Base-by-base conservation (phyloP, 2,888 invertebrate species). In the Chrysolina haemoptera region DNA sequence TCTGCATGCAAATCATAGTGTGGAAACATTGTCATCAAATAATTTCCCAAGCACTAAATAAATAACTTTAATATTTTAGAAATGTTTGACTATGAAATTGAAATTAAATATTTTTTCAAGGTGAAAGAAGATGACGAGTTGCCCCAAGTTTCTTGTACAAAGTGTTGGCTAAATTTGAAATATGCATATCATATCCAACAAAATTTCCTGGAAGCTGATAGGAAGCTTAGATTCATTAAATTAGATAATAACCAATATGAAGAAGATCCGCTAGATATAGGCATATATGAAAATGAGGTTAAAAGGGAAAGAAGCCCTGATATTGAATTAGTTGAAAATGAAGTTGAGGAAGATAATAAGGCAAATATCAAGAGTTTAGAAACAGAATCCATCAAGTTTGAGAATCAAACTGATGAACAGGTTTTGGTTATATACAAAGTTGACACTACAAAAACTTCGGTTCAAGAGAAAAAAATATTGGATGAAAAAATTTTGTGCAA, bases 131-230 rank as follows among this genome's bases (percentile, higher is more conserved):
- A 69, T 35, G 73, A 70, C 3, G 12, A 40, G n/a, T 66, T 73
- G 8, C 70, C 59, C 5, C 59, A 40, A 20, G n/a, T 74, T 11
- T 73, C 80, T 12, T 84, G 84, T 70, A 72, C 78, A 18, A 82
- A 82, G 75, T 84, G 84, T 75, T 79, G 81, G 75, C 50, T 82
- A 35, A 80, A 82, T 70, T 73, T 84, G 67, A 82, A 81, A 76
- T 76, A 78, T 20, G 83, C 83, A 14, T 82, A 80, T 62, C 74
- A 73, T 55, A 82, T 83, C 27, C 83, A 83, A 73, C 82, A 84
- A 70, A 78, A 73, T 48, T 80, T 84, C 67, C 68, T 82, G 41
- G 78, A 79, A 76, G 73, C 79, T 50, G 77, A 82, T 35, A 74
- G 76, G 63, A 80, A 78, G 68, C 71, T 46, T 41, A 43, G 67